phyloP scores from a whole-genome alignment of 2,888 invertebrate genomes.

The Anoplius nigerrimus region DNA sequence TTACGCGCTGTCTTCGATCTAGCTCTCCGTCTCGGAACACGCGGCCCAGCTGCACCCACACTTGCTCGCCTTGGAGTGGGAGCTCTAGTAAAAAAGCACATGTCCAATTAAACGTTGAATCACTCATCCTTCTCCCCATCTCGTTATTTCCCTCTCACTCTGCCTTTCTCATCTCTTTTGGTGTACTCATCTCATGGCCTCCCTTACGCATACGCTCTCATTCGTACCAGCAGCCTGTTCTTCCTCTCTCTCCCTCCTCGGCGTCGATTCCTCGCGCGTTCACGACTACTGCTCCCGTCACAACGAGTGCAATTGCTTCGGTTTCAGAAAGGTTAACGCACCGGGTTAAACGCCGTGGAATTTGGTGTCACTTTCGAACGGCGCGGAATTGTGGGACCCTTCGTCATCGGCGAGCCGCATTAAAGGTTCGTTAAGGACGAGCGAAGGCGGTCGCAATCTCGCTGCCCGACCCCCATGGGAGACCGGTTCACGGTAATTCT shows the following conservation, averaged over 20 bases:
- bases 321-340: slow-evolving; percentile 72
- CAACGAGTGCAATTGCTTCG: slow-evolving; percentile 73
- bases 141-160: slow-evolving; percentile 9
- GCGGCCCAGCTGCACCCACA: slow-evolving; percentile 42
- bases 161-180: slow-evolving; percentile 12
- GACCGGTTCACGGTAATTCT: slow-evolving; percentile 29
- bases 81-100: slow-evolving; percentile 46
- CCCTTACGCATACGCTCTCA: no score
- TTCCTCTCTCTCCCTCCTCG: background rate
- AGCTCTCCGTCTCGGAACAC: slow-evolving; percentile 9
- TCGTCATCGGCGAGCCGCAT: slow-evolving; percentile 43
- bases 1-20: slow-evolving; percentile 14
- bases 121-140: slow-evolving; percentile 46
- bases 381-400: slow-evolving; percentile 46
- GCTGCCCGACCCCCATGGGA: slow-evolving; percentile 32
- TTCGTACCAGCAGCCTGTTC: no score
- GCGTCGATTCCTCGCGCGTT: background rate
- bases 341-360: slow-evolving; percentile 71
- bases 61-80: slow-evolving; percentile 22
- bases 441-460: slow-evolving; percentile 32
- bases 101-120: slow-evolving; percentile 64
- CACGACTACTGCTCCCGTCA: slow-evolving; percentile 48
- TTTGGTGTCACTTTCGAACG: slow-evolving; percentile 69
- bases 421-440: slow-evolving; percentile 56
- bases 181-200: no score